Evolutionary conservation across 2,797 vertebrate species (phyloP), one percentile per base, ranked within the genome.

Genomic region (Threskiornis aethiopicus): DNA sequence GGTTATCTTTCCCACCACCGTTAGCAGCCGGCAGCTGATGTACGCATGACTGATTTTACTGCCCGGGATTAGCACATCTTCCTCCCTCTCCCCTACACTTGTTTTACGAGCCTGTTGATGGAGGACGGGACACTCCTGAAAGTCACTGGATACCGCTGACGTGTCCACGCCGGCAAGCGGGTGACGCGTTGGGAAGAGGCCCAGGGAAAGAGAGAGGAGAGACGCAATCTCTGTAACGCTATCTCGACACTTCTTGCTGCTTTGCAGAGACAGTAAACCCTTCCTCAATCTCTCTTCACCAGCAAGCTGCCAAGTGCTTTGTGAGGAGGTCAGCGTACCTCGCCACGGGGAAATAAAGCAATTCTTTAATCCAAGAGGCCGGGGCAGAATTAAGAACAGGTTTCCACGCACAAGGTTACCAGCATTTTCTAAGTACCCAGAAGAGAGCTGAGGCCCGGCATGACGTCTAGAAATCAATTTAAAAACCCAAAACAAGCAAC

Each of bases 21-120:
- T 37, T 13, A 8, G 57, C 11, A 6, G 21, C 5, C 25, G 2
- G 76, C 72, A 62, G 62, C 64, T 37, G 82, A 58, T 3, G 44
- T 2, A 20, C 24, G 2, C 57, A 4, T 1, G 16, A 5, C 41
- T 5, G 35, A 20, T 18, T 20, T 35, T 3, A 22, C 33, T 3
- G 10, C 29, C 42, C 47, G 1, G 4, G 49, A 26, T 64, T 2
- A 69, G 31, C 28, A 7, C 37, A 9, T 37, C 67, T 22, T 26
- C 47, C 37, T 12, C 52, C 26, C 22, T 33, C 28, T 39, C 16
- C 76, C 71, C 55, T 19, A 1, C 11, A 0, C 41, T 19, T 3
- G 20, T 14, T 19, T 28, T 4, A 21, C 1, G 1, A 72, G 25
- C 35, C 61, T 13, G 44, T 6, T 7, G 61, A 19, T 11, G 26